Evolutionary conservation across 2,113 vertebrate genomes (phyloP).

Genomic region (Carassius gibelio): DNA sequence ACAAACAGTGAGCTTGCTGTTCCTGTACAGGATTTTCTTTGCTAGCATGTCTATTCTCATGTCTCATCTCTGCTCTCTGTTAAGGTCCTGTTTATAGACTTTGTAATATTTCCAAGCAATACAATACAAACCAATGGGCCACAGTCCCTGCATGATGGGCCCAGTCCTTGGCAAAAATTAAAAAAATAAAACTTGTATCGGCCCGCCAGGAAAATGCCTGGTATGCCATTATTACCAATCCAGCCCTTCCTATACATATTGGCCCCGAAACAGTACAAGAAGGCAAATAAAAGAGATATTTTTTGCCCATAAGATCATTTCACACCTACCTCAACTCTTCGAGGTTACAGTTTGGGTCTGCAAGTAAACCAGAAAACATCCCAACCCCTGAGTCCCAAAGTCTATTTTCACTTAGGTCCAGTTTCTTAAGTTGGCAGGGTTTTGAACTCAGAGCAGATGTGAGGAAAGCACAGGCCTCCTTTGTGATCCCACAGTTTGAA

Average conservation of each 20-base stretch:
- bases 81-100: too few relatives aligned
- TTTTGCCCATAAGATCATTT: background rate
- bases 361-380: slow-evolving; percentile 38
- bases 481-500: slow-evolving; percentile 33
- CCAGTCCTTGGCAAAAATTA: too few relatives aligned
- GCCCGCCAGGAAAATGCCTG: too few relatives aligned
- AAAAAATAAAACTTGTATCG: too few relatives aligned
- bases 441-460: slow-evolving; percentile 29
- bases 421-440: slow-evolving; percentile 41
- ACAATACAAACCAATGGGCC: too few relatives aligned
- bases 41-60: too few relatives aligned
- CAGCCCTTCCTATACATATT: background rate
- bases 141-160: too few relatives aligned
- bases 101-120: too few relatives aligned
- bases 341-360: slow-evolving; percentile 34
- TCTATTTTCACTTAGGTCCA: slow-evolving; percentile 44
- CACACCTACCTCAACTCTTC: slow-evolving; percentile 41
- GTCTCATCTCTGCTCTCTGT: too few relatives aligned
- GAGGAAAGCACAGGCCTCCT: slow-evolving; percentile 46
- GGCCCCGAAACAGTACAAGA: background rate
- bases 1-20: too few relatives aligned
- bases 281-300: background rate
- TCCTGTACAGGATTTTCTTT: too few relatives aligned
- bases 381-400: slow-evolving; percentile 41
- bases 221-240: too few relatives aligned